These are phyloP conservation scores for Muschampia plurimacula DNA, from an alignment of 2,888 invertebrate species.

Conservation along the genomic window DNA sequence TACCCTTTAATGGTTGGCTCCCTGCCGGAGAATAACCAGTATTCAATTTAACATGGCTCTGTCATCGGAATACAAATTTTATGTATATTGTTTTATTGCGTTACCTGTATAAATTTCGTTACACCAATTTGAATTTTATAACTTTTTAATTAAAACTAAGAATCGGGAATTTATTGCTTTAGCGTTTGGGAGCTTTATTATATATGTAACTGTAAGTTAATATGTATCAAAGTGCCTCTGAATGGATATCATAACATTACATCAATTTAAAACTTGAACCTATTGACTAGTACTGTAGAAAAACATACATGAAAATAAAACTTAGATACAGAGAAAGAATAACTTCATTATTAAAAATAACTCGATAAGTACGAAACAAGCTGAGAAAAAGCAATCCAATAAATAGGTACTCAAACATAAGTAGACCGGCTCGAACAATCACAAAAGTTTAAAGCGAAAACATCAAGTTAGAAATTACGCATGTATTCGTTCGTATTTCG, in stretches of 20 bases:
- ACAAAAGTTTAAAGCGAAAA: constrained; percentile 14
- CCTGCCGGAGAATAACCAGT: constrained; percentile 41
- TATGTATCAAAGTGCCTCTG: too few species aligned
- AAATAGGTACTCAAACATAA: background rate
- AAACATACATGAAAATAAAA: too few species aligned
- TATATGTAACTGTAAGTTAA: background rate
- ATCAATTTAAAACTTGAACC: too few species aligned
- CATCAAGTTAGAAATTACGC: constrained; percentile 50
- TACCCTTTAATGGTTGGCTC: constrained; percentile 53
- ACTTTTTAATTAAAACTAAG: constrained; percentile 34
- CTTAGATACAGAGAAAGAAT: background rate
- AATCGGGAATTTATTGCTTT: constrained; percentile 19
- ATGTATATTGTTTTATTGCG: constrained; percentile 35
- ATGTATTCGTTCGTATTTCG: constrained; percentile 53
- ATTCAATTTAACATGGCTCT: constrained; percentile 37
- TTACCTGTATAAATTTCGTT: constrained; percentile 31
- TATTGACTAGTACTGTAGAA: too few species aligned
- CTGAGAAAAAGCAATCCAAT: background rate
- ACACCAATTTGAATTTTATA: constrained; percentile 34
- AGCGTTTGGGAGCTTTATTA: background rate
- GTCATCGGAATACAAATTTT: constrained; percentile 35
- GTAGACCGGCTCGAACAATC: background rate
- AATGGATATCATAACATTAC: background rate
- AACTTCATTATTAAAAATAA: background rate
- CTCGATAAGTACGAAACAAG: background rate